Conservation (phyloP, 2,888 invertebrate genomes). For the Drosophila infuscata region DNA sequence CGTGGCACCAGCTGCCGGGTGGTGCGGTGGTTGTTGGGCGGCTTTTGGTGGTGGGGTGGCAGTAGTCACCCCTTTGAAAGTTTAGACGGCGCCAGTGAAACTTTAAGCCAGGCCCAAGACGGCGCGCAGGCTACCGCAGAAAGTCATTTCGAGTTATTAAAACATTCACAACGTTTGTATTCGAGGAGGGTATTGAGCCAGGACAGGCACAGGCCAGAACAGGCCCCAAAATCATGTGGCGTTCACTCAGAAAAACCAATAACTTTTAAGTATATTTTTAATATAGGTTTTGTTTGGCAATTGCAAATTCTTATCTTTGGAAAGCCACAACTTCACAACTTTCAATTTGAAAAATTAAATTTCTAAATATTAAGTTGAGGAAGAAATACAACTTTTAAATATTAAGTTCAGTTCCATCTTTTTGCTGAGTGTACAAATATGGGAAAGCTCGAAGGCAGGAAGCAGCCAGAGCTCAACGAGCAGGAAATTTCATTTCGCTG, state of each 20-base stretch:
- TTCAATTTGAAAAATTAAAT: background rate
- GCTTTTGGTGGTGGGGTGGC: background rate
- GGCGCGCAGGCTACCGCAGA: constrained; percentile 62
- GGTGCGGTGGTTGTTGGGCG: background rate
- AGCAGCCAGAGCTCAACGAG: constrained; percentile 64
- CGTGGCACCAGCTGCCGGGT: constrained; percentile 23
- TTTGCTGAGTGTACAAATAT: constrained; percentile 58
- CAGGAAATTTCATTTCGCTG: constrained; percentile 78
- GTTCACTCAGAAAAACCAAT: background rate
- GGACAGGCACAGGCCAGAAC: background rate
- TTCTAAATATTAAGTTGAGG: background rate
- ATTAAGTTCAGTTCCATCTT: background rate
- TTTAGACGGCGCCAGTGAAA: constrained; percentile 60
- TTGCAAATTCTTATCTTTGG: background rate
- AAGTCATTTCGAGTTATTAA: constrained; percentile 81
- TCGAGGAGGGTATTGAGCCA: constrained; percentile 52
- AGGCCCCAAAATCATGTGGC: constrained; percentile 41
- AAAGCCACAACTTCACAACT: background rate
- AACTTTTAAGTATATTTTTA: background rate
- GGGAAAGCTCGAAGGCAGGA: constrained; percentile 65
- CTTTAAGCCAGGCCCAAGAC: constrained; percentile 48
- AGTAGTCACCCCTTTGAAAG: constrained; percentile 51
- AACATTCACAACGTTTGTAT: constrained; percentile 82
- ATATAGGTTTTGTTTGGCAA: background rate
- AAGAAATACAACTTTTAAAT: no score